Percentiles rank a stretch among this genome's conserved stretches.
These are phyloP conservation scores for Perizoma affinitatum DNA, from an alignment of 2,888 invertebrate genomes.

Conservation along the genomic window DNA sequence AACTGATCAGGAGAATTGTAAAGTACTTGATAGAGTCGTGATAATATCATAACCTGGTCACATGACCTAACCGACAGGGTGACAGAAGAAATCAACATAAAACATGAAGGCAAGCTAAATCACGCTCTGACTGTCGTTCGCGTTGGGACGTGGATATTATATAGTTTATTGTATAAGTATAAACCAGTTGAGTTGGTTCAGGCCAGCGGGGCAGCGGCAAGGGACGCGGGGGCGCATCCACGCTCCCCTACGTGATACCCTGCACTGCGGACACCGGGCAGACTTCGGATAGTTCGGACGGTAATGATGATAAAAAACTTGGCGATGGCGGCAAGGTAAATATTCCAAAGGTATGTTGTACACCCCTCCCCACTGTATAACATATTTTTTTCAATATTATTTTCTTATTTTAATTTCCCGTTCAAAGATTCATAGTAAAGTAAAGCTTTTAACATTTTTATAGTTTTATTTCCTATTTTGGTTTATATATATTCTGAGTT, in stretches of 20 bases:
- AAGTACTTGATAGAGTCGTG: too few species aligned
- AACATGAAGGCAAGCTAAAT: too few species aligned
- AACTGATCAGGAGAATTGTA: too few species aligned
- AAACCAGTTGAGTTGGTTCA: slow-evolving; percentile 38
- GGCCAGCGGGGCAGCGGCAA: slow-evolving; percentile 76
- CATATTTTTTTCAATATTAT: slow-evolving; percentile 32
- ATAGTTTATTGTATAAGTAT: not conserved
- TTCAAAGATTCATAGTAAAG: slow-evolving; percentile 15
- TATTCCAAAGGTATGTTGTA: slow-evolving; percentile 42
- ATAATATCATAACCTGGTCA: too few species aligned
- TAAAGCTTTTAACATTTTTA: slow-evolving; percentile 9
- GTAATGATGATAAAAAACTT: slow-evolving; percentile 69
- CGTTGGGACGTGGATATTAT: too few species aligned
- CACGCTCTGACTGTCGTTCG: too few species aligned
- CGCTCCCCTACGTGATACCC: slow-evolving; percentile 78
- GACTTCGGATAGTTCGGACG: slow-evolving; percentile 76
- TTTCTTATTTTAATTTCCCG: slow-evolving; percentile 17
- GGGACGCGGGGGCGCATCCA: slow-evolving; percentile 69
- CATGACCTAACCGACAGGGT: too few species aligned
- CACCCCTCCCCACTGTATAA: slow-evolving; percentile 34
- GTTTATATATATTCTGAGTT: slow-evolving; percentile 37
- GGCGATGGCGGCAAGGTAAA: slow-evolving; percentile 73
- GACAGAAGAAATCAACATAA: too few species aligned
- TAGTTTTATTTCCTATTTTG: slow-evolving; percentile 21
- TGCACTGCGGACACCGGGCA: slow-evolving; percentile 74